Evolutionary conservation across 23 tunicate genomes (phyloP), one percentile per base, ranked within the genome.

Genomic region (Botrylloides violaceus): DNA sequence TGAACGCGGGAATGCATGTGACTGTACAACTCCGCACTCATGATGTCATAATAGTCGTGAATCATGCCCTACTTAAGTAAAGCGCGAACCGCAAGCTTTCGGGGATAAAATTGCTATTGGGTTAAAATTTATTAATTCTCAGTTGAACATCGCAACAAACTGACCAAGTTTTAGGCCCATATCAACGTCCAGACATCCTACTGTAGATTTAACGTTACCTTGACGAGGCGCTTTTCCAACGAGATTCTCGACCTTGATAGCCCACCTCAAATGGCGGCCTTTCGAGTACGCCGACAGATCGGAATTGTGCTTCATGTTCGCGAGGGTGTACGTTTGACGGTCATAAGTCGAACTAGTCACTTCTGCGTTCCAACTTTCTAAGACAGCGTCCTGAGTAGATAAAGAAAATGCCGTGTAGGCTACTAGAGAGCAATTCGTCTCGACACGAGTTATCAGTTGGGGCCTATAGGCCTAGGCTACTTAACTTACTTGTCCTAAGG

Each of bases 311-410:
- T 68, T 23, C 15, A 56, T 43, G n/a, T 68, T 68, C 23, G 58
- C 6, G 7, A 68, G 47, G 1, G 74, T 68, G 26, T 35, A 68
- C 19, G 74, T 68, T 68, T 37, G 43, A 25, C 26, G 36, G 57
- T 43, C 58, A 56, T 37, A 68, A 4, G 74, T 35, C 36, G 57
- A 25, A 25, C 74, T 68, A 1, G 47, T n/a, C 29, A 68, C 2
- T 19, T 68, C 57, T 9, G 74, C 74, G 32, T 68, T 68, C 74
- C 74, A 68, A 68, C 74, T 68, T 35, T 36, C 37, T 9, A 68
- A 26, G 9, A 43, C 37, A 5, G 57, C 57, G 58, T 68, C 37
- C 74, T 68, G 29, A 12, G 29, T 12, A 21, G 18, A 65, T 18
- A 21, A 60, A 60, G 15, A 1, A n/a, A 60, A 60, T 24, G 0